Conservation (phyloP, 1,140 invertebrate species). For the Propsilocerus akamusi region DNA sequence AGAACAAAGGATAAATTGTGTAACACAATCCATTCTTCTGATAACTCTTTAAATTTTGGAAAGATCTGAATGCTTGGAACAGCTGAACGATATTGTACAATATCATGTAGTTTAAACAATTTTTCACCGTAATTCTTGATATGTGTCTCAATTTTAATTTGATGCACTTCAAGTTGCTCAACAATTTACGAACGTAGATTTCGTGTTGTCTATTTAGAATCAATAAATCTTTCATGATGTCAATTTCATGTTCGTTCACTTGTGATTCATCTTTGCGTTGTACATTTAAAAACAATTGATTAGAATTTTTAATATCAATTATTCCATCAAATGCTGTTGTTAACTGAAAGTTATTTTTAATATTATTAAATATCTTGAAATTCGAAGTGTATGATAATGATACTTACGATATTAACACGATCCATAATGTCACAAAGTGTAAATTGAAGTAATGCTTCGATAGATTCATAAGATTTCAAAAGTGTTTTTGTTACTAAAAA, state of each 20-base stretch:
- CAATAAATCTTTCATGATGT: conserved; percentile 3
- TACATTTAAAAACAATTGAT: not conserved
- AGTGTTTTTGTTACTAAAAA: not conserved
- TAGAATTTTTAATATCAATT: not conserved
- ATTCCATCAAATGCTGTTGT: not conserved
- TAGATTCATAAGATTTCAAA: not conserved
- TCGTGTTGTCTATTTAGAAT: conserved; percentile 5
- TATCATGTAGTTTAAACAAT: not conserved
- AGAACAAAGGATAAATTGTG: not conserved
- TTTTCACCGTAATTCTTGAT: not conserved
- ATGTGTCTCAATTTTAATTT: not conserved
- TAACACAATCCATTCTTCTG: not conserved
- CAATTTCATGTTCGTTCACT: not conserved
- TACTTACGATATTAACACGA: not conserved
- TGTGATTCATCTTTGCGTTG: too few relatives aligned
- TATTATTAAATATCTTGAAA: not conserved
- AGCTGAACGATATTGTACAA: conserved; percentile 6
- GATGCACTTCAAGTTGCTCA: not conserved
- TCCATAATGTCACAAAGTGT: conserved; percentile 1
- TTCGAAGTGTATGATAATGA: not conserved
- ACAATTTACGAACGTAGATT: not conserved
- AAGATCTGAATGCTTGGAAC: conserved; percentile 6
- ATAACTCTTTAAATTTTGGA: conserved; percentile 5
- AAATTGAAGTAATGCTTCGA: not conserved
- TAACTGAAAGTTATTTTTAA: too few relatives aligned